phyloP scores from a whole-genome alignment of 2,113 vertebrate genomes.

The Catagonus wagneri region DNA sequence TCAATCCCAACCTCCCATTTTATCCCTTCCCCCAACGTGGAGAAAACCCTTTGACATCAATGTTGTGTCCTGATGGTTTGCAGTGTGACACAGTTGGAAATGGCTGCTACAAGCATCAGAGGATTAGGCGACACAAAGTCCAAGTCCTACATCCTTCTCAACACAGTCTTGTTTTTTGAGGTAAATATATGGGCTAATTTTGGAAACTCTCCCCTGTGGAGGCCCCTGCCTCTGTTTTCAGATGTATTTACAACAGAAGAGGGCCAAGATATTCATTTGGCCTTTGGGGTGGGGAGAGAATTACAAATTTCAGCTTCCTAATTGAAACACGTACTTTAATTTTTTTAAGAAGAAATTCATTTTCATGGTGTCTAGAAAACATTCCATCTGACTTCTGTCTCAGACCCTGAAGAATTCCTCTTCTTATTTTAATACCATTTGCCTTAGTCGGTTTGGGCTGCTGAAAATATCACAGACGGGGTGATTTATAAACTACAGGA shows the following conservation, averaged over 20 bases:
- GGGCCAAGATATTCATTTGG: not conserved
- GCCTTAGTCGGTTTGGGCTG: not conserved
- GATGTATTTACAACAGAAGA: slow-evolving; percentile 17
- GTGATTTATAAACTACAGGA: not conserved
- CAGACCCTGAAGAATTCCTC: not conserved
- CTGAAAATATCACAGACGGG: not conserved
- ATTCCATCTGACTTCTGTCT: not conserved
- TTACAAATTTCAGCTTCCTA: not conserved
- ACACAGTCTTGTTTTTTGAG: not conserved
- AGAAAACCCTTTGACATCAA: slow-evolving; percentile 11
- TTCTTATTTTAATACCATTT: not conserved
- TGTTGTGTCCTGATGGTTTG: not conserved
- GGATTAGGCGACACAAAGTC: not conserved
- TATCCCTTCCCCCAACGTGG: not conserved
- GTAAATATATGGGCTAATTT: not conserved
- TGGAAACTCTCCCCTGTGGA: not conserved
- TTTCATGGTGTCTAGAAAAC: slow-evolving; percentile 51
- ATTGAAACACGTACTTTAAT: not conserved
- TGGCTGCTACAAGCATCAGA: not conserved
- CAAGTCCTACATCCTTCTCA: not conserved
- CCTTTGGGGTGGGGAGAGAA: not conserved
- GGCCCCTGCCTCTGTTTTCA: not conserved
- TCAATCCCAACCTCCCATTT: no score
- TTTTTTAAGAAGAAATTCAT: slow-evolving; percentile 13
- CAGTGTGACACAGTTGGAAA: not conserved